Base-by-base conservation (phyloP, 2,113 vertebrate genomes). In the Pedionomus torquatus region DNA sequence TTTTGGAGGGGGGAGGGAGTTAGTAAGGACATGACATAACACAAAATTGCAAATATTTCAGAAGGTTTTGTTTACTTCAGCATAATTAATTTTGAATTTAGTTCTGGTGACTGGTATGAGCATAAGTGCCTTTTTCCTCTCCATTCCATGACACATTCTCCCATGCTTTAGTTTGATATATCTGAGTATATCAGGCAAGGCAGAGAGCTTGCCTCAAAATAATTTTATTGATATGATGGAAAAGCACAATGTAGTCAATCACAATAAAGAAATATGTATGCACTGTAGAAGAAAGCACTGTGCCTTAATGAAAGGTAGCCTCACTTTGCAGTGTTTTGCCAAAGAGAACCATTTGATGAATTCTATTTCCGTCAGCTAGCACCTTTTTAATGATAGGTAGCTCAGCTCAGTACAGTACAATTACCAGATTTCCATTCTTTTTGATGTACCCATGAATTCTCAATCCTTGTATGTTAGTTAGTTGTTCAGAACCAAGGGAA, bases 401-500 rank as follows among this genome's bases (percentile, higher is more conserved):
- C 66, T 96, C 83, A 83, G 75, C 82, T 94, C 60, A 69, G 68
- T 91, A 92, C 58, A 90, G 49, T 30, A 95, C 68, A 97, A 90
- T 95, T 96, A 89, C 46, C 52, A 92, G 60, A 55, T 96, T 82
- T 87, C n/a, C 7, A 33, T 87, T 69, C 57, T 83, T 93, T 97
- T 96, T 97, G 95, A 97, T 96, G 89, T 95, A 95, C 41, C 48
- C 87, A 64, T 61, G 96, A 85, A 95, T 96, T 97, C 69, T 86
- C 94, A 96, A 13, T 72, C 95, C 48, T 94, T 86, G 81, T 78
- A 85, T 94, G 91, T 90, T 96, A 95, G 94, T 86, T 97, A 97
- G 97, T 95, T 97, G 70, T 94, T 97, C 96, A 66, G 95, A 97
- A 90, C 66, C 91, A 96, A 91, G 94, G 94, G 97, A 97, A 96